Base-by-base conservation (phyloP, 2,888 invertebrate species). In the Temnothorax unifasciatus region DNA sequence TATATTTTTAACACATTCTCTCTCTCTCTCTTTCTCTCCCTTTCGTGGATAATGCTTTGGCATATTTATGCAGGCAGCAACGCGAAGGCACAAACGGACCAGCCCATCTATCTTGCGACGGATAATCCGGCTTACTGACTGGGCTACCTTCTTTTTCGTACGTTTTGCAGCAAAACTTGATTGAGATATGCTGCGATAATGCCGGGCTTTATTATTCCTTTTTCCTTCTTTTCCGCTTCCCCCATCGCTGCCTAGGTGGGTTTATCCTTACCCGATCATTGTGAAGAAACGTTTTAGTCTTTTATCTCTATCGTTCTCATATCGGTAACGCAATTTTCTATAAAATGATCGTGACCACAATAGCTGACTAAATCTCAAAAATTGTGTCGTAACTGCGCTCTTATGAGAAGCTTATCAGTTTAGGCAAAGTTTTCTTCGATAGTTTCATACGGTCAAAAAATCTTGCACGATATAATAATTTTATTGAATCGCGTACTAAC, bases 61-160 rank as follows among this genome's bases (percentile, higher is more conserved):
- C 59, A 81, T 79, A 79, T 73, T 71, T 81, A 81, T 81, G 59
- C 73, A 81, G 71, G 21, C 25, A 44, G 2, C 29, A 34, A 41
- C 44, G 25, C 59, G 41, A 81, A 82, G 54, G 44, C 47, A 66
- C 61, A 69, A 68, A 81, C 59, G 61, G 69, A 81, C 82, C 69
- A 38, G 63, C 59, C 73, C 85, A 90, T 88, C 82, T 82, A 89
- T 90, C 87, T 90, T 82, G 21, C 34, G 41, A 38, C 38, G 89
- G 87, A 90, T 90, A 87, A 89, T 90, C 89, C 89, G 76, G 88
- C 89, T 87, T 86, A 87, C 61, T 73, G 82, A 59, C 71, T 52
- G 38, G 59, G 52, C 69, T 57, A 68, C 69, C 63, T 69, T 44
- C 66, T 83, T 85, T 79, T 84, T 82, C 77, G 25, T 69, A 63